Conservation (phyloP, 1,140 invertebrate species). For the Chionoecetes opilio region DNA sequence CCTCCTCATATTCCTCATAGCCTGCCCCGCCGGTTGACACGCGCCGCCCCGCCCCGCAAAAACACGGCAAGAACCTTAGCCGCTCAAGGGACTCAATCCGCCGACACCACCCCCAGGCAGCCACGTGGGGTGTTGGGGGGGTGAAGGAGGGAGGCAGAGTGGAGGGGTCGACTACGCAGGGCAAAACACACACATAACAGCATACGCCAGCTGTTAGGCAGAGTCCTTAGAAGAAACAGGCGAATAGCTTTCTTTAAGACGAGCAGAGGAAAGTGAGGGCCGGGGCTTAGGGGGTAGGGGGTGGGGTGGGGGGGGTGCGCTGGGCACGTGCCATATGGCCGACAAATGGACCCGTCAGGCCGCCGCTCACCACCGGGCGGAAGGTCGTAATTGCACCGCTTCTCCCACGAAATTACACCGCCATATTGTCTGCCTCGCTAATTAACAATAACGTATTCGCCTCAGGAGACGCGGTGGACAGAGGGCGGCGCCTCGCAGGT, state of each 20-base stretch:
- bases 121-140: background rate
- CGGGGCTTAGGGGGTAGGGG: background rate
- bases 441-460: slow-evolving; percentile 52
- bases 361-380: slow-evolving; percentile 53
- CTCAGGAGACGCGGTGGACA: background rate
- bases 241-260: background rate
- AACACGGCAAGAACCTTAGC: background rate
- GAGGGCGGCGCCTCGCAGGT: background rate
- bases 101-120: background rate
- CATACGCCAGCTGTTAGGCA: slow-evolving; percentile 17
- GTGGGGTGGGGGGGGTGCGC: background rate
- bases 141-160: background rate
- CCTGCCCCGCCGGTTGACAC: background rate
- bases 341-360: slow-evolving; percentile 32
- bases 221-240: background rate
- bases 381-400: slow-evolving; percentile 44
- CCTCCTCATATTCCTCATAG: background rate
- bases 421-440: slow-evolving; percentile 55
- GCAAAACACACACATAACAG: background rate
- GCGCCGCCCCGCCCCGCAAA: slow-evolving; percentile 11
- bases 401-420: slow-evolving; percentile 45
- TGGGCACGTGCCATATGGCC: slow-evolving; percentile 56
- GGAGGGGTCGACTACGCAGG: background rate
- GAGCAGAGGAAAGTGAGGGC: background rate
- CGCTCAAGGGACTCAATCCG: background rate